Evolutionary conservation across 2,888 invertebrate genomes (phyloP).

Genomic region (Euclidia mi): DNA sequence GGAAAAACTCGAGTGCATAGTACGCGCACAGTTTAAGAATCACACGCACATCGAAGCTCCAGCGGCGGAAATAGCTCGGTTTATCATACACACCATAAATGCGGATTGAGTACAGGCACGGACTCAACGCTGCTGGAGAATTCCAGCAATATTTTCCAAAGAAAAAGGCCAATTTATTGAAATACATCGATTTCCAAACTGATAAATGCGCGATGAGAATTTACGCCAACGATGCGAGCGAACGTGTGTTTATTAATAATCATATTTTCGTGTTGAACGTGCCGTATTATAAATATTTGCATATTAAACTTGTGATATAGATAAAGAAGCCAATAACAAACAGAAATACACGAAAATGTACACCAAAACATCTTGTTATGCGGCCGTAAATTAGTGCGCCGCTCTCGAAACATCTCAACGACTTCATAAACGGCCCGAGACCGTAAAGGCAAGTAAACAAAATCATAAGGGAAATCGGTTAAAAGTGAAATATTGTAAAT

Average conservation of each 20-base stretch:
- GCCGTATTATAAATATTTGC: slow-evolving; percentile 1
- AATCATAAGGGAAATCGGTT: slow-evolving; percentile 30
- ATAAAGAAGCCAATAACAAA: slow-evolving; percentile 8
- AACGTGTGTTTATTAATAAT: slow-evolving; percentile 23
- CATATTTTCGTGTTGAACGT: slow-evolving; percentile 11
- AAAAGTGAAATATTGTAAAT: slow-evolving; percentile 40
- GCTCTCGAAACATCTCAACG: slow-evolving; percentile 8
- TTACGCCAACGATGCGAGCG: slow-evolving; percentile 16
- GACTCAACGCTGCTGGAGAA: slow-evolving; percentile 73
- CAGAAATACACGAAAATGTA: slow-evolving; percentile 11
- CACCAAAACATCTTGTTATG: slow-evolving; percentile 5
- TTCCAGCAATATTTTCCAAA: slow-evolving; percentile 55
- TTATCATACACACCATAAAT: slow-evolving; percentile 85
- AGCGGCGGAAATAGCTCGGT: slow-evolving; percentile 76
- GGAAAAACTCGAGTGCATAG: slow-evolving; percentile 45
- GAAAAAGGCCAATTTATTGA: not conserved
- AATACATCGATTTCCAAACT: not conserved
- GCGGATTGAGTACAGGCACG: slow-evolving; percentile 74
- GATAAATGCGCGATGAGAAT: not conserved
- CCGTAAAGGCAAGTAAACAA: slow-evolving; percentile 46
- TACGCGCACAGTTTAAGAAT: slow-evolving; percentile 38
- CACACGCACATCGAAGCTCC: slow-evolving; percentile 52
- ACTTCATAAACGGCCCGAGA: slow-evolving; percentile 10
- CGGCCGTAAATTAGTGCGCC: slow-evolving; percentile 21
- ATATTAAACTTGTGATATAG: not conserved